Percentiles rank a stretch among this genome's conserved stretches.
Evolutionary conservation across 1,140 invertebrate genomes (phyloP).

Genomic region (Eurosta solidaginis): DNA sequence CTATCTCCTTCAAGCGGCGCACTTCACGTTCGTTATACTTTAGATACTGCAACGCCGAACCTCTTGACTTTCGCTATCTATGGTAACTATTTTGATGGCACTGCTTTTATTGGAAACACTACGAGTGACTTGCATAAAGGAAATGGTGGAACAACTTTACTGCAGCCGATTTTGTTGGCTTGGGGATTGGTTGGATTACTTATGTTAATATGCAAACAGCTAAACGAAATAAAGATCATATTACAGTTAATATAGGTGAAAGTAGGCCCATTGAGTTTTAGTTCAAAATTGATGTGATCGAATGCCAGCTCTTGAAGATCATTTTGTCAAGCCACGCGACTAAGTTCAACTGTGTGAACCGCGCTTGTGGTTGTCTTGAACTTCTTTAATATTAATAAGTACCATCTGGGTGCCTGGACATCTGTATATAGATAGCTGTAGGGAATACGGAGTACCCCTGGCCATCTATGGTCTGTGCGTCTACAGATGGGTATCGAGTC

Average conservation of each 20-base stretch:
- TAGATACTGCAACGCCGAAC: slow-evolving; percentile 36
- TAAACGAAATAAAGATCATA: not conserved
- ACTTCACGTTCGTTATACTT: slow-evolving; percentile 32
- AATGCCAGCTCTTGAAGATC: not conserved
- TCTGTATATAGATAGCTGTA: too few species aligned
- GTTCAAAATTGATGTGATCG: not conserved
- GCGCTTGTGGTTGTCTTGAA: too few species aligned
- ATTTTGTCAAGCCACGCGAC: not conserved
- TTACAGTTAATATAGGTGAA: not conserved
- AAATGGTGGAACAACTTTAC: not conserved
- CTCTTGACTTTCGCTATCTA: slow-evolving; percentile 50
- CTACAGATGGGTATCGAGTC: too few species aligned
- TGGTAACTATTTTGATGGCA: slow-evolving; percentile 47
- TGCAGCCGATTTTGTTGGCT: not conserved
- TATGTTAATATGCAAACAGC: not conserved
- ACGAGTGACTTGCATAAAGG: not conserved
- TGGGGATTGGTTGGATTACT: not conserved
- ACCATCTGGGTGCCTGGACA: too few species aligned
- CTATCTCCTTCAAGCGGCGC: slow-evolving; percentile 36
- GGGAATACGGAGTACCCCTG: too few species aligned
- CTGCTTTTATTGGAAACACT: not conserved
- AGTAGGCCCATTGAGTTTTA: not conserved
- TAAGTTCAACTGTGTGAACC: too few species aligned
- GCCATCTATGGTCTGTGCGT: too few species aligned
- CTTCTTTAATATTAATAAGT: too few species aligned